Evolutionary conservation across 2,113 vertebrate genomes (phyloP).

Genomic region (Sprattus sprattus): DNA sequence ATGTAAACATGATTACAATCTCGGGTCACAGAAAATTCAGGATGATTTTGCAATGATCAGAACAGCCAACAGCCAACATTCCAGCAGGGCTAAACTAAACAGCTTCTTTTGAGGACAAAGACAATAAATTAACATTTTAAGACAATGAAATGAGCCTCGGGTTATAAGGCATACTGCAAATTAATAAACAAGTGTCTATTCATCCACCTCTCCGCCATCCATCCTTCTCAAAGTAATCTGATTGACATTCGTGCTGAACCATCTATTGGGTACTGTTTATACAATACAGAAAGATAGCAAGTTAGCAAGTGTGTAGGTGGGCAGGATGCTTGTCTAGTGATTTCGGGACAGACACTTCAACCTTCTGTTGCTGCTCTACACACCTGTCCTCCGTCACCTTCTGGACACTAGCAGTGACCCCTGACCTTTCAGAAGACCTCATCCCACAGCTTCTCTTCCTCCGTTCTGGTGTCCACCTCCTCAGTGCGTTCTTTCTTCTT

Average conservation of each 20-base stretch:
- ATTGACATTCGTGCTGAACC: background rate
- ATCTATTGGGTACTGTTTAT: background rate
- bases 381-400: background rate
- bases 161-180: background rate
- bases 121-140: background rate
- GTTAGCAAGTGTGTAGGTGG: background rate
- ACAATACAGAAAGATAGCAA: background rate
- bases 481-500: constrained; percentile 66
- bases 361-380: background rate
- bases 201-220: background rate
- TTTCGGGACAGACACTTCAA: background rate
- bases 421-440: constrained; percentile 65
- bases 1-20: background rate
- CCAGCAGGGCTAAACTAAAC: background rate
- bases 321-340: background rate
- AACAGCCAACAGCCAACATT: background rate
- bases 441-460: constrained; percentile 86
- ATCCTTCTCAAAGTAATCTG: background rate
- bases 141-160: background rate
- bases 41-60: background rate
- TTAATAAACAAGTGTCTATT: background rate
- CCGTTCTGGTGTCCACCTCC: constrained; percentile 69
- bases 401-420: background rate
- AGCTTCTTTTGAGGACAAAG: background rate
- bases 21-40: background rate